Evolutionary conservation across 2,797 vertebrate genomes (phyloP).

Genomic region (Pampus argenteus): DNA sequence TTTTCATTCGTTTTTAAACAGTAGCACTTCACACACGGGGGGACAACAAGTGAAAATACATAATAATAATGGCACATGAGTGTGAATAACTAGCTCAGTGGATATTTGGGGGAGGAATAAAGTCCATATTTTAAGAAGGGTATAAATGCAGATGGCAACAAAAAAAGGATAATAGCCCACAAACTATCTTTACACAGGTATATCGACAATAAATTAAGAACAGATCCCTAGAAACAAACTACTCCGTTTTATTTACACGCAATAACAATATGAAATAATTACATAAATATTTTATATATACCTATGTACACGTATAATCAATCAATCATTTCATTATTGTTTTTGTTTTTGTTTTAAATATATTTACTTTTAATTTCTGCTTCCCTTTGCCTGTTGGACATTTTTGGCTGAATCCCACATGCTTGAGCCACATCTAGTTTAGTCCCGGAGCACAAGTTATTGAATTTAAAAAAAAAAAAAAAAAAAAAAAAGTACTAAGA

Average conservation of each 20-base stretch:
- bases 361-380: conserved; percentile 69
- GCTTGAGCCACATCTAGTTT: conserved; percentile 58
- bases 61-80: conserved; percentile 86
- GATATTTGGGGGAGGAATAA: conserved; percentile 64
- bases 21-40: conserved; percentile 83
- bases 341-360: too few species aligned
- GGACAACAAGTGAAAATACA: conserved; percentile 82
- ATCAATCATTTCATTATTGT: conserved; percentile 82
- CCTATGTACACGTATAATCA: conserved; percentile 94
- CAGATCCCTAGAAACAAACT: conserved; percentile 94
- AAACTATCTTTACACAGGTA: conserved; percentile 92
- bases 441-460: conserved; percentile 53
- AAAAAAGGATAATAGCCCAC: conserved; percentile 84
- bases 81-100: conserved; percentile 81
- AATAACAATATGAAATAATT: conserved; percentile 99
- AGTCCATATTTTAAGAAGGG: conserved; percentile 75
- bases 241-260: conserved; percentile 97
- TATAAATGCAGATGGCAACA: conserved; percentile 87
- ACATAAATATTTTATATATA: conserved; percentile 99
- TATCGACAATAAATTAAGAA: conserved; percentile 99
- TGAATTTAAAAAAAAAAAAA: conserved; percentile 24
- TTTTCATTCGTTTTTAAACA: conserved; percentile 80
- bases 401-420: conserved; percentile 62
- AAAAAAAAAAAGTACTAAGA: conserved; percentile 41
- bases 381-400: conserved; percentile 83